Conservation (phyloP, 2,797 vertebrate genomes). For the Cottoperca gobio region DNA sequence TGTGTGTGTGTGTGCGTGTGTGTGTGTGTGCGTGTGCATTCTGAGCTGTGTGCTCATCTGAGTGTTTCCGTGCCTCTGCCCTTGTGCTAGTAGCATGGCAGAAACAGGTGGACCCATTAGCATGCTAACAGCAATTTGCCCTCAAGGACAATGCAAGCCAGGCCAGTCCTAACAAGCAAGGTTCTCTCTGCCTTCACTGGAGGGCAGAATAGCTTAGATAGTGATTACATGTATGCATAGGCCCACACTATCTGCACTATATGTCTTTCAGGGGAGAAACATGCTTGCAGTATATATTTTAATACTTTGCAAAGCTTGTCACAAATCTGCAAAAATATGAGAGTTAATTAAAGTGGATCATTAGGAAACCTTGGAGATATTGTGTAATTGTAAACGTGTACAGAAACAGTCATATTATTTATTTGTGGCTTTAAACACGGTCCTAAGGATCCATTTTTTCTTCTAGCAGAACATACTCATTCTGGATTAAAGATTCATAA, state of each 20-base stretch:
- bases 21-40: constrained; percentile 36
- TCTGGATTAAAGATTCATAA: constrained; percentile 59
- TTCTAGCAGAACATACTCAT: constrained; percentile 44
- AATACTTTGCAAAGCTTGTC: constrained; percentile 28
- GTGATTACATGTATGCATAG: constrained; percentile 65
- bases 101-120: constrained; percentile 82
- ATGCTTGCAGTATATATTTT: constrained; percentile 12
- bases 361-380: constrained; percentile 46
- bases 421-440: constrained; percentile 43
- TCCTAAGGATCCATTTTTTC: constrained; percentile 45
- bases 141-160: constrained; percentile 80
- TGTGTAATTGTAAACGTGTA: constrained; percentile 36
- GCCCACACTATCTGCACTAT: constrained; percentile 22
- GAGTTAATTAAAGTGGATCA: constrained; percentile 50
- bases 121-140: constrained; percentile 81
- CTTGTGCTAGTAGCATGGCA: constrained; percentile 74
- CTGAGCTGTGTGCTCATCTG: constrained; percentile 44
- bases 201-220: constrained; percentile 60
- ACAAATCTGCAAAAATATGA: constrained; percentile 46
- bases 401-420: constrained; percentile 42
- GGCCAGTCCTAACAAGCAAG: constrained; percentile 76
- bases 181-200: constrained; percentile 68
- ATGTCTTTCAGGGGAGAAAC: constrained; percentile 23
- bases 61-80: constrained; percentile 70
- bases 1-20: constrained; percentile 37